Base-by-base conservation (phyloP, 2,113 vertebrate genomes). In the Lontra canadensis region DNA sequence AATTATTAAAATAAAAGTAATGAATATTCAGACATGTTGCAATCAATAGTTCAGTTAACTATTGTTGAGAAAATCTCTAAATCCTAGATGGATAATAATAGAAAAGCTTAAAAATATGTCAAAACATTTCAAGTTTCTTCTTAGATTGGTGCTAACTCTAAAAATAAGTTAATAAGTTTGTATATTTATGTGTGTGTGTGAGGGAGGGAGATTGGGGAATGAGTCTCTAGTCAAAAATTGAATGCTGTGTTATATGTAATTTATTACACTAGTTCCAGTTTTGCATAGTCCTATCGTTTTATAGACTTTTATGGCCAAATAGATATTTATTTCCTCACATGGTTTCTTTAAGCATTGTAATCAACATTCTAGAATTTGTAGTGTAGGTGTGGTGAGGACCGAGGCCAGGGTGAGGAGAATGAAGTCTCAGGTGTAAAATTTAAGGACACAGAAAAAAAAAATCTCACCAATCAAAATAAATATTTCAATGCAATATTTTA, bases 1-100 rank as follows among this genome's bases (percentile, higher is more conserved):
- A 95, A 97, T 97, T 98, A 97, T 97, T 98, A 96, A 98, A 94
- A 96, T 95, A 96, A 93, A 95, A 29, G 25, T 97, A 95, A 97
- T 97, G 98, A 98, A 97, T 98, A 98, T 98, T 98, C 93, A 98
- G 90, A 83, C 90, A 92, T 55, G 25, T 74, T 95, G 31, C 47
- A 85, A 93, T 95, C 83, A 97, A 39, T 91, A 93, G 59, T 94
- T 96, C 47, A 94, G 39, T 94, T 95, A 97, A 96, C 83, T 97
- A 83, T 97, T 96, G 81, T 95, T 97, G 63, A 73, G 84, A 97
- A 83, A 96, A 73, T 97, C 49, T 97, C 18, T 93, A 88, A 96
- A 82, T 73, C 55, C 92, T 96, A 85, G 34, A n/a, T 67, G 34
- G n/a, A 36, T 86, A 96, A 86, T 96, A 93, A 96, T 15, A 1